These are phyloP conservation scores for Leucopsar rothschildi DNA, from an alignment of 2,113 vertebrate genomes.

Conservation along the genomic window DNA sequence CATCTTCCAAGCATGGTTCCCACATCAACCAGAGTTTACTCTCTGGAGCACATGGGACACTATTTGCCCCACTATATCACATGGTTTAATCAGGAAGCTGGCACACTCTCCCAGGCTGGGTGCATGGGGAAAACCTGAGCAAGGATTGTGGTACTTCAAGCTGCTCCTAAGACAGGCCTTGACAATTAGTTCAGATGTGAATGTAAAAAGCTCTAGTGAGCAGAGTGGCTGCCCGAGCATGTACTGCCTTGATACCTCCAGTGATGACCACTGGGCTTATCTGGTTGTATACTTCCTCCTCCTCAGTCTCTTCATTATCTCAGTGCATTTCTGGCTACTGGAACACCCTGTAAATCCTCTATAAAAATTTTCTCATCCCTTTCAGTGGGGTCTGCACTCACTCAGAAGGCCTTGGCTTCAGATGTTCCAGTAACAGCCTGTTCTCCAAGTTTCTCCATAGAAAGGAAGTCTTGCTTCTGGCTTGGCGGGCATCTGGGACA, in stretches of 20 bases:
- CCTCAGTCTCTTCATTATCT: neutral
- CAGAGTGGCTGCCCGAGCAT: neutral
- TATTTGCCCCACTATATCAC: neutral
- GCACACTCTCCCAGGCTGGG: neutral
- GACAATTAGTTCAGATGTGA: neutral
- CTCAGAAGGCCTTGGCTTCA: neutral
- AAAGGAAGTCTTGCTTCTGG: neutral
- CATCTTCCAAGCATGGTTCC: neutral
- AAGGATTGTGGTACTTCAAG: neutral
- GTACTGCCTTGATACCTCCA: neutral
- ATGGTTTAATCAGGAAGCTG: neutral
- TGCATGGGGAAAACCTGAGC: neutral
- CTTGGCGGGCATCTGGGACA: neutral
- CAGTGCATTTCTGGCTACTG: neutral
- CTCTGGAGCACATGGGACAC: neutral
- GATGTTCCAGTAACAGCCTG: neutral
- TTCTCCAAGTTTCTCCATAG: neutral
- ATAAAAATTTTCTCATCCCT: neutral
- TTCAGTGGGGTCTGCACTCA: neutral
- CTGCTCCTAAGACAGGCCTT: neutral
- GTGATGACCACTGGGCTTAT: rapidly evolving
- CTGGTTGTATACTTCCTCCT: neutral
- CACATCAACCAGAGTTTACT: neutral
- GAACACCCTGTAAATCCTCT: neutral
- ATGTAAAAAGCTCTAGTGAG: neutral